Percentiles rank a stretch among this genome's conserved stretches.
Evolutionary conservation across 2,797 vertebrate genomes (phyloP).

Genomic region (Danio aesculapii): DNA sequence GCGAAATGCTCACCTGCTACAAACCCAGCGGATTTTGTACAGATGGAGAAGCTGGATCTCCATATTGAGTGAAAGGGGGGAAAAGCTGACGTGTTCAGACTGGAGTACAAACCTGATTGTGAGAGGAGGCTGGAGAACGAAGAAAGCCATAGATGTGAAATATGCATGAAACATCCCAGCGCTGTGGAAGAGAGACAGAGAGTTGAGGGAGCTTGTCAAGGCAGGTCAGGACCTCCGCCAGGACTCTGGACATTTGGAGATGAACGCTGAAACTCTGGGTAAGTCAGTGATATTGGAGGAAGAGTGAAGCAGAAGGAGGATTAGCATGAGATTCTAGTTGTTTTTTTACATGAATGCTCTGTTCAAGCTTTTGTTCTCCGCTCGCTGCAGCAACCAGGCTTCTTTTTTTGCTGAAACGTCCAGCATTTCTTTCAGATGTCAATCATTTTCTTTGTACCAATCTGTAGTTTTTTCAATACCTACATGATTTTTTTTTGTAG

Average conservation of each 20-base stretch:
- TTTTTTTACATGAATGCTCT: slow-evolving; percentile 39
- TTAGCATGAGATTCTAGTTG: slow-evolving; percentile 35
- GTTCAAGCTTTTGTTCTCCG: slow-evolving; percentile 46
- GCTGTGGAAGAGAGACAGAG: slow-evolving; percentile 16
- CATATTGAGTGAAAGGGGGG: slow-evolving; percentile 63
- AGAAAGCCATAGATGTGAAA: neutral
- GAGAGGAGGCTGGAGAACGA: slow-evolving; percentile 15
- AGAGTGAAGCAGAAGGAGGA: slow-evolving; percentile 35
- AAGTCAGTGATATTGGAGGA: slow-evolving; percentile 16
- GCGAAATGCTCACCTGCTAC: slow-evolving; percentile 54
- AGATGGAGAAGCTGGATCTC: slow-evolving; percentile 63
- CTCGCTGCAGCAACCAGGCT: slow-evolving; percentile 33
- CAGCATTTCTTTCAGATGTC: neutral
- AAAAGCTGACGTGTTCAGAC: slow-evolving; percentile 48
- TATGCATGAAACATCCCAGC: slow-evolving; percentile 31
- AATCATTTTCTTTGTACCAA: too few relatives aligned
- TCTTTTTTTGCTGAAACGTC: slow-evolving; percentile 3
- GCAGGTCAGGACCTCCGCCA: slow-evolving; percentile 6
- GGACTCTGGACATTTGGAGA: slow-evolving; percentile 15
- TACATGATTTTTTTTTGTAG: neutral
- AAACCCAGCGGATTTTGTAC: slow-evolving; percentile 51
- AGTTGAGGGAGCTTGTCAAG: neutral
- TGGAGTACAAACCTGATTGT: slow-evolving; percentile 35
- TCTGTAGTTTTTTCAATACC: neutral
- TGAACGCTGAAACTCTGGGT: slow-evolving; percentile 24